Conservation (phyloP, 2,888 invertebrate species). For the Leptinotarsa peninsularis region DNA sequence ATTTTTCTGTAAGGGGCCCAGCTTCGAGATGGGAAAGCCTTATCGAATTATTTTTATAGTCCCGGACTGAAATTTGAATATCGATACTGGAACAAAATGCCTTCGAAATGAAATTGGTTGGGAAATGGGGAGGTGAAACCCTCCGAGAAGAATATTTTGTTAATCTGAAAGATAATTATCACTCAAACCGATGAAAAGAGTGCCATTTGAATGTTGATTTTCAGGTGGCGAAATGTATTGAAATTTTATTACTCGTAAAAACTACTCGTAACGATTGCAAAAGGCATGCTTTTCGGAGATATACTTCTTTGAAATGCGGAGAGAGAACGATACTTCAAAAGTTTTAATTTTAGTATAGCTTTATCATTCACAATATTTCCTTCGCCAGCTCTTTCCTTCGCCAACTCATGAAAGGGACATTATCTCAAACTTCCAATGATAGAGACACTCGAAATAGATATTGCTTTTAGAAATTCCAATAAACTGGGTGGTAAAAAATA, state of each 20-base stretch:
- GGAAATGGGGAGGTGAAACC: not conserved
- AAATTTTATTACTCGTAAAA: not conserved
- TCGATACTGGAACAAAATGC: not conserved
- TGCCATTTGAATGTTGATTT: not conserved
- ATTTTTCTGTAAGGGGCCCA: conserved; percentile 30
- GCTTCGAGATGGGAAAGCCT: conserved; percentile 31
- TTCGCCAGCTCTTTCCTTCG: conserved; percentile 2
- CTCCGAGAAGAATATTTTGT: not conserved
- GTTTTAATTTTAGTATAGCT: not conserved
- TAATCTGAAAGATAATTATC: not conserved
- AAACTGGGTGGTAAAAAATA: not conserved
- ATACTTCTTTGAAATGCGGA: not conserved
- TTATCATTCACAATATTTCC: not conserved
- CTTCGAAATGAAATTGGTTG: conserved; percentile 1
- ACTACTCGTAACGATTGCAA: too few species aligned
- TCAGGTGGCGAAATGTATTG: not conserved
- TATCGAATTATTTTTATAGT: conserved; percentile 40
- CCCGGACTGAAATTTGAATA: conserved; percentile 9
- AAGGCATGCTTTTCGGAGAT: too few species aligned
- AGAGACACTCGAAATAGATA: not conserved
- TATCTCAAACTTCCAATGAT: not conserved
- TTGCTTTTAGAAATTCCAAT: not conserved
- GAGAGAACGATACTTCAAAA: not conserved
- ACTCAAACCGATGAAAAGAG: not conserved
- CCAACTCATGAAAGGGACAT: conserved; percentile 3